Base-by-base conservation (phyloP, 2,888 invertebrate genomes). In the Patella caerulea region DNA sequence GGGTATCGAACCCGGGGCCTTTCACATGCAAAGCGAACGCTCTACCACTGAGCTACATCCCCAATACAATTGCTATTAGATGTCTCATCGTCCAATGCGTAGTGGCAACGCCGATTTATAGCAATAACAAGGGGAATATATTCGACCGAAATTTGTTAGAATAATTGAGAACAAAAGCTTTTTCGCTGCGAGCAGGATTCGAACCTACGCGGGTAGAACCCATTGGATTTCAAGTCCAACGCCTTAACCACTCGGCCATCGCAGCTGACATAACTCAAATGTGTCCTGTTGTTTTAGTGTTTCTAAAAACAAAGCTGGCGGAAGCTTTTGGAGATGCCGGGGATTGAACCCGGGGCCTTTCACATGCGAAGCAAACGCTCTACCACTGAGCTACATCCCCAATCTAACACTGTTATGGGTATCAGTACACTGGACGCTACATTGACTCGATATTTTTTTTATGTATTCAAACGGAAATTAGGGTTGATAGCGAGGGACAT, bases 341-440 rank as follows among this genome's bases (percentile, higher is more conserved):
- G 81, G 81, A 83, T 83, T 81, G 83, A 83, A 83, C 83, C 83
- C 83, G 83, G 82, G 83, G 83, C 83, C 83, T 83, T 81, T 83
- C 83, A 81, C 83, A 83, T 83, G 83, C 83, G 81, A 83, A 83
- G 83, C 83, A 81, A 83, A 81, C 83, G 83, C 83, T 83, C 83
- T 83, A 83, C 83, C 83, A 83, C 83, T 83, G 83, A 83, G 83
- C 83, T 79, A 83, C 83, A 83, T 83, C 83, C 83, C 83, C 83
- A 78, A 65, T 5, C 34, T 34, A 34, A 34, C 5, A 34, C 24
- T 24, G 24, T 24, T 24, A n/a, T n/a, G n/a, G n/a, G n/a, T n/a
- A n/a, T n/a, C n/a, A n/a, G n/a, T n/a, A n/a, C n/a, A n/a, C n/a
- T n/a, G n/a, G n/a, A n/a, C n/a, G n/a, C n/a, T n/a, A n/a, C n/a